Conservation (phyloP, 2,888 invertebrate species). For the Colostygia pectinataria region DNA sequence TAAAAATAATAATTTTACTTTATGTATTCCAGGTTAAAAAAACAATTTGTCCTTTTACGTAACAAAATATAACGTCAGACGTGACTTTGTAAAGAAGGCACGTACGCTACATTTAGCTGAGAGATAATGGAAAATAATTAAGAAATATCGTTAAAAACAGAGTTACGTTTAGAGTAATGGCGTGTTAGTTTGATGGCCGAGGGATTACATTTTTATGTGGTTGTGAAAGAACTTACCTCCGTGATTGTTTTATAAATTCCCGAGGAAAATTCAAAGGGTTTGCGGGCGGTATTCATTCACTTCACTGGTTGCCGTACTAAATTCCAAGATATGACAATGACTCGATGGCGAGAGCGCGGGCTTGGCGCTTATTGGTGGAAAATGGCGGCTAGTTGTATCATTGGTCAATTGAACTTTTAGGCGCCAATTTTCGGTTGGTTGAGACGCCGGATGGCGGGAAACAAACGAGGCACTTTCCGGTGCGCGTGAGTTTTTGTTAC, state of each 20-base stretch:
- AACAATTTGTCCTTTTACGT: slow-evolving; percentile 23
- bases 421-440: slow-evolving; percentile 83
- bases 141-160: slow-evolving; percentile 40
- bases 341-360: slow-evolving; percentile 81
- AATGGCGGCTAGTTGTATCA: slow-evolving; percentile 73
- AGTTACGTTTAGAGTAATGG: slow-evolving; percentile 37
- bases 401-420: slow-evolving; percentile 68
- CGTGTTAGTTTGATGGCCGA: slow-evolving; percentile 37
- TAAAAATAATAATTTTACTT: background rate
- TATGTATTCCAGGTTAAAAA: background rate
- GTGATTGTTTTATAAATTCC: slow-evolving; percentile 58
- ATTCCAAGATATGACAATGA: slow-evolving; percentile 81
- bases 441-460: slow-evolving; percentile 79
- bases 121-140: slow-evolving; percentile 52
- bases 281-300: slow-evolving; percentile 81
- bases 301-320: slow-evolving; percentile 78
- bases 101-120: slow-evolving; percentile 34
- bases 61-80: slow-evolving; percentile 10
- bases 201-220: slow-evolving; percentile 18
- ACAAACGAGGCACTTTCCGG: slow-evolving; percentile 72
- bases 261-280: slow-evolving; percentile 75
- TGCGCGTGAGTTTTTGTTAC: slow-evolving; percentile 66
- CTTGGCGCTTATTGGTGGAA: slow-evolving; percentile 71
- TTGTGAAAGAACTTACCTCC: slow-evolving; percentile 56
- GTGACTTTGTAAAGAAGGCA: slow-evolving; percentile 2